A percentile compares a stretch with the other conserved stretches of the same genome.
Evolutionary conservation across 1,140 invertebrate genomes (phyloP).

Genomic region (Drosophila leontia): DNA sequence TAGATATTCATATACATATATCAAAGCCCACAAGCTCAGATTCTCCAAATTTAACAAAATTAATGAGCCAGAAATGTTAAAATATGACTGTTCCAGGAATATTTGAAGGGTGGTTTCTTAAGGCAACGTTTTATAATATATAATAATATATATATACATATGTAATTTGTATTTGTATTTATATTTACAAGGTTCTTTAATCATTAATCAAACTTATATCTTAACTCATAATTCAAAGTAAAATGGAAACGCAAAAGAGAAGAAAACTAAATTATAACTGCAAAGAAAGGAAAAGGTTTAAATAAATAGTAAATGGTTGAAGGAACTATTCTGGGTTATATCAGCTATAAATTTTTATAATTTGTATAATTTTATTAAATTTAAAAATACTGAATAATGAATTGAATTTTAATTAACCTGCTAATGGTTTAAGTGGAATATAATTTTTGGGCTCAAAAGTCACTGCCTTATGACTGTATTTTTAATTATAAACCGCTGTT

Average conservation of each 20-base stretch:
- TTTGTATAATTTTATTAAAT: too few species aligned
- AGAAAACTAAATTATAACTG: neutral
- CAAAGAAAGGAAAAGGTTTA: neutral
- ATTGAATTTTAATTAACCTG: too few species aligned
- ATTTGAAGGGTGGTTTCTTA: neutral
- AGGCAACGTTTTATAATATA: neutral
- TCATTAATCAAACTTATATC: conserved; percentile 12
- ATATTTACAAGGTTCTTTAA: conserved; percentile 7
- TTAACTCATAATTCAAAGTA: neutral
- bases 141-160: neutral
- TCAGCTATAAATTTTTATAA: neutral
- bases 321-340: neutral
- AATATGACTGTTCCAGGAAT: neutral
- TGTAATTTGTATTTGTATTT: neutral
- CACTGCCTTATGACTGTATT: too few species aligned
- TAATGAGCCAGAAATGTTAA: too few species aligned
- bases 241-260: neutral
- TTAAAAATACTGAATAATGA: too few species aligned
- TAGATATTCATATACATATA: neutral
- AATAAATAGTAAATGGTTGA: neutral
- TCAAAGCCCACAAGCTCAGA: neutral
- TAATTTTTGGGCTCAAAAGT: too few species aligned
- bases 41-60: neutral
- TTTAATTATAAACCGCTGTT: too few species aligned
- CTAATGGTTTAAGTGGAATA: too few species aligned